Percentiles rank a stretch among this genome's conserved stretches.
phyloP scores from a whole-genome alignment of 2,888 invertebrate species.

The Acanthacorydalis orientalis region DNA sequence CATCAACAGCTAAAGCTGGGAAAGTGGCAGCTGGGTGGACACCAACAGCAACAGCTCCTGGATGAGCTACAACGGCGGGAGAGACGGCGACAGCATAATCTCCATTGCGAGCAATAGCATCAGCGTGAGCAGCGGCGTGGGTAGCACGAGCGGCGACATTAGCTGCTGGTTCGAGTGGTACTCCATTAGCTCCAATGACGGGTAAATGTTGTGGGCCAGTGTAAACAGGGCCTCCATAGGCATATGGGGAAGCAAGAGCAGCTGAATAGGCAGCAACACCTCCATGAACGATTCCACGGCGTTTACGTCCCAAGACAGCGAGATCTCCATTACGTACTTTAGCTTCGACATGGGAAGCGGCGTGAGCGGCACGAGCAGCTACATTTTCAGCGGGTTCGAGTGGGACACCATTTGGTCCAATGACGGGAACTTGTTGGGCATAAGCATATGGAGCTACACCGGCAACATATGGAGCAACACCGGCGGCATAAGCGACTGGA shows the following conservation, averaged over 20 bases:
- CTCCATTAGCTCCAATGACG: conserved; percentile 1
- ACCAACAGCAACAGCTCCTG: neutral
- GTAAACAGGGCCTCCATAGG: conserved; percentile 18
- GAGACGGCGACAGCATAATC: conserved; percentile 31
- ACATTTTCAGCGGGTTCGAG: conserved; percentile 1
- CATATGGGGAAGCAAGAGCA: neutral
- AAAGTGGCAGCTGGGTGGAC: neutral
- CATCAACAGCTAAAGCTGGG: conserved; percentile 21
- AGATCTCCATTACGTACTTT: neutral
- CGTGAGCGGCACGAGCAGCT: conserved; percentile 2
- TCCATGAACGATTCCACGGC: neutral
- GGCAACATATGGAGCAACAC: conserved; percentile 24
- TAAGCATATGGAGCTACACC: conserved; percentile 9
- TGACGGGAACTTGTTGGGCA: conserved; percentile 2
- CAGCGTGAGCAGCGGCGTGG: conserved; percentile 12
- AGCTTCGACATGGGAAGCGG: neutral
- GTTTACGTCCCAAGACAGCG: conserved; percentile 13
- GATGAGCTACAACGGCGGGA: neutral
- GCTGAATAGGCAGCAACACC: conserved; percentile 1
- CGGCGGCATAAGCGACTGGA: conserved; percentile 9
- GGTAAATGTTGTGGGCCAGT: conserved; percentile 9
- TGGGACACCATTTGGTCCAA: conserved; percentile 3
- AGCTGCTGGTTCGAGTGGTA: conserved; percentile 5
- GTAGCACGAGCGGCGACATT: conserved; percentile 6
- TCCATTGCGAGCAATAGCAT: conserved; percentile 34